Conservation (phyloP, 2,113 vertebrate species). For the Monarcha castaneiventris region DNA sequence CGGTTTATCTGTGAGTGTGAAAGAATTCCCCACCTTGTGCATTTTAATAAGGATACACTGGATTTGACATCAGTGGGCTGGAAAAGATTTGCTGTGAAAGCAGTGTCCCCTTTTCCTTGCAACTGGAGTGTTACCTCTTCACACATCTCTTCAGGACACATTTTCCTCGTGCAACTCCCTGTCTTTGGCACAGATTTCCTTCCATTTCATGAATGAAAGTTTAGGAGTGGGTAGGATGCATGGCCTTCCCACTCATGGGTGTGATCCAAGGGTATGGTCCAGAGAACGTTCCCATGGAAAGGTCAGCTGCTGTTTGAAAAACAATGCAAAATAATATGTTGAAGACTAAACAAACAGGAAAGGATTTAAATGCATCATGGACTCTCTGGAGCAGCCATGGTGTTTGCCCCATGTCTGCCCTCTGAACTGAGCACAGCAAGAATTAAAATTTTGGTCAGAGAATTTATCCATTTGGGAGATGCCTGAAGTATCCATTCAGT, state of each 20-base stretch:
- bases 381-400: neutral
- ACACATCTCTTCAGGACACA: neutral
- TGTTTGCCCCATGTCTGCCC: neutral
- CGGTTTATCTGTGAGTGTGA: neutral
- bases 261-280: neutral
- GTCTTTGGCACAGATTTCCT: neutral
- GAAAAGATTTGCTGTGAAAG: neutral
- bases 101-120: neutral
- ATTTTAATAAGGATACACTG: neutral
- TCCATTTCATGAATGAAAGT: accelerated
- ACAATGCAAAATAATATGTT: neutral
- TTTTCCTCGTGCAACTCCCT: neutral
- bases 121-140: neutral
- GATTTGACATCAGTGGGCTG: neutral
- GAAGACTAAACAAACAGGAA: neutral
- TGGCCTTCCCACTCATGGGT: neutral
- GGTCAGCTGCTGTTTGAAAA: neutral
- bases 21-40: neutral
- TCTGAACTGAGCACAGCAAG: neutral
- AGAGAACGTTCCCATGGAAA: neutral
- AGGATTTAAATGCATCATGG: neutral
- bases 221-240: neutral
- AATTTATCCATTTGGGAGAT: neutral
- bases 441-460: neutral
- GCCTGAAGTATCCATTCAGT: neutral